Conservation (phyloP, 2,797 vertebrate genomes). For the Adelosebastes latens region DNA sequence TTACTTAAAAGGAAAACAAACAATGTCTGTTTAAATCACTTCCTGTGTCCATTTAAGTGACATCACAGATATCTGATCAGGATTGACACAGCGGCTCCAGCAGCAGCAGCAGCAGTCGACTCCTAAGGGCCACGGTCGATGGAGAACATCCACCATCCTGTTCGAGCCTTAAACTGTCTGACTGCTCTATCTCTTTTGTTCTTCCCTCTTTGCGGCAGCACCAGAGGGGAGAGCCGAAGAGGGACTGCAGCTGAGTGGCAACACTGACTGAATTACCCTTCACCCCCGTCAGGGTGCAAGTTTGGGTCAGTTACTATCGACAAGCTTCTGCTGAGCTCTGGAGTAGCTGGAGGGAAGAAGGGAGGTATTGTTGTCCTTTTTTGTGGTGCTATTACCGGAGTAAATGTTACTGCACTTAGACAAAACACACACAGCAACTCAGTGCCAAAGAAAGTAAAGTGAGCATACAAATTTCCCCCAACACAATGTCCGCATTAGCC, state of each 20-base stretch:
- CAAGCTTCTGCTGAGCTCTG: conserved; percentile 52
- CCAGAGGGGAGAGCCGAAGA: conserved; percentile 56
- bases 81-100: conserved; percentile 37
- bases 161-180: conserved; percentile 53
- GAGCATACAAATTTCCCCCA: conserved; percentile 27
- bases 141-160: conserved; percentile 55
- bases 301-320: conserved; percentile 78
- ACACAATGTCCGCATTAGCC: conserved; percentile 37
- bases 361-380: conserved; percentile 55
- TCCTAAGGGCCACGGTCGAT: conserved; percentile 57
- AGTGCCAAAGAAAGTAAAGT: conserved; percentile 46
- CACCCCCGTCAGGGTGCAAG: conserved; percentile 71
- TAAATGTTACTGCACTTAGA: conserved; percentile 51
- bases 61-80: conserved; percentile 46
- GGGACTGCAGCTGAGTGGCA: conserved; percentile 66
- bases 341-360: conserved; percentile 59
- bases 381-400: conserved; percentile 38
- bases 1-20: conserved; percentile 5
- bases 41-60: conserved; percentile 44
- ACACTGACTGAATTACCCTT: conserved; percentile 72
- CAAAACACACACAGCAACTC: conserved; percentile 48
- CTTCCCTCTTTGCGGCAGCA: conserved; percentile 45
- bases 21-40: conserved; percentile 38
- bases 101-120: conserved; percentile 11
- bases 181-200: conserved; percentile 56